These are phyloP conservation scores for Tenrec ecaudatus DNA, from an alignment of 2,113 vertebrate genomes.

Conservation along the genomic window DNA sequence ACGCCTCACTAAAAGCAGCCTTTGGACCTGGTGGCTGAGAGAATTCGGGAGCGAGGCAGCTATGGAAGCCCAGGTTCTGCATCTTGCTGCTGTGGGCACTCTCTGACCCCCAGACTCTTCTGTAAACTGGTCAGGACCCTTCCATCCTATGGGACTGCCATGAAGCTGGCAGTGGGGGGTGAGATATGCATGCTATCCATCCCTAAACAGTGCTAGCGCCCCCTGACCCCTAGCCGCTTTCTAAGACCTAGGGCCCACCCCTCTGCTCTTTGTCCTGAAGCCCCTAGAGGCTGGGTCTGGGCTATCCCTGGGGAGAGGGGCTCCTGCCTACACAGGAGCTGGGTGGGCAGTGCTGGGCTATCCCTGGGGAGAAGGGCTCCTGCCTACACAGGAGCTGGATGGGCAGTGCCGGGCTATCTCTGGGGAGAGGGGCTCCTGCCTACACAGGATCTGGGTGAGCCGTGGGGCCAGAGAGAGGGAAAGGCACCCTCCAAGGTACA, in stretches of 20 bases:
- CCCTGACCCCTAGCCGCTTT: neutral
- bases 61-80: neutral
- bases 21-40: neutral
- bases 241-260: neutral
- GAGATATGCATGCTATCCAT: fast-evolving
- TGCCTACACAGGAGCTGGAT: too few species aligned
- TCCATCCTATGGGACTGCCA: neutral
- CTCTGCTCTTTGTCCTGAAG: neutral
- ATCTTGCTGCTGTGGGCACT: neutral
- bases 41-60: fast-evolving
- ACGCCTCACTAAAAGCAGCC: constrained; percentile 20
- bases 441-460: too few species aligned
- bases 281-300: neutral
- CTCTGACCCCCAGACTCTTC: neutral
- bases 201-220: neutral
- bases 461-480: neutral
- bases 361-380: neutral
- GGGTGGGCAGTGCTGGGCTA: neutral
- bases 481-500: neutral
- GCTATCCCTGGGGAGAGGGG: neutral
- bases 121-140: neutral
- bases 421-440: neutral
- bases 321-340: too few species aligned
- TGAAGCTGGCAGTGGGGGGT: neutral
- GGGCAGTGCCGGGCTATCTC: neutral